Evolutionary conservation across 2,888 invertebrate species (phyloP).

Genomic region (Diarsia rubi): DNA sequence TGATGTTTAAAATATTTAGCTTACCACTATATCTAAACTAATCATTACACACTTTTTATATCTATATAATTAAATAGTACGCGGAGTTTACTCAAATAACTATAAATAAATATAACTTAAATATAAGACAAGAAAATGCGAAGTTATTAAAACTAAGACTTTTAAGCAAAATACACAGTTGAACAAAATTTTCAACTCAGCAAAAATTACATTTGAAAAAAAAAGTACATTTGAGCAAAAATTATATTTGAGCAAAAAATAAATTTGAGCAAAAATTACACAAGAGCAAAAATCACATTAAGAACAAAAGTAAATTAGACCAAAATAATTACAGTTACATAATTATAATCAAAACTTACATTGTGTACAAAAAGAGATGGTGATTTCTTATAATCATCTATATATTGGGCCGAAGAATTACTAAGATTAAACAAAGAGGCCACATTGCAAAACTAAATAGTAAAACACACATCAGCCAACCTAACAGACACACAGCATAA

Average conservation of each 20-base stretch:
- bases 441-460: neutral
- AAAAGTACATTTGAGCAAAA: neutral
- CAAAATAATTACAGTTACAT: neutral
- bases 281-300: neutral
- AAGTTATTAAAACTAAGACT: neutral
- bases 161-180: neutral
- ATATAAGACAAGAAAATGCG: slow-evolving; percentile 27
- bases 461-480: neutral
- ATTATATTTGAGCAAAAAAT: neutral
- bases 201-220: neutral
- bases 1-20: neutral
- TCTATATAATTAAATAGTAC: slow-evolving; percentile 1
- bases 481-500: slow-evolving; percentile 8
- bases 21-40: neutral
- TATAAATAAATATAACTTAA: slow-evolving; percentile 45
- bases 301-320: neutral
- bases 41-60: neutral
- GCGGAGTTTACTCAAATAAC: neutral
- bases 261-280: neutral
- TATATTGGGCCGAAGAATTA: neutral
- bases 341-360: neutral
- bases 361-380: neutral
- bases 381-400: neutral
- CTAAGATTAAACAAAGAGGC: neutral
- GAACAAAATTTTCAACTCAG: neutral